Evolutionary conservation across 2,113 vertebrate species (phyloP), one percentile per base, ranked within the genome.

Genomic region (Ammodytes marinus): DNA sequence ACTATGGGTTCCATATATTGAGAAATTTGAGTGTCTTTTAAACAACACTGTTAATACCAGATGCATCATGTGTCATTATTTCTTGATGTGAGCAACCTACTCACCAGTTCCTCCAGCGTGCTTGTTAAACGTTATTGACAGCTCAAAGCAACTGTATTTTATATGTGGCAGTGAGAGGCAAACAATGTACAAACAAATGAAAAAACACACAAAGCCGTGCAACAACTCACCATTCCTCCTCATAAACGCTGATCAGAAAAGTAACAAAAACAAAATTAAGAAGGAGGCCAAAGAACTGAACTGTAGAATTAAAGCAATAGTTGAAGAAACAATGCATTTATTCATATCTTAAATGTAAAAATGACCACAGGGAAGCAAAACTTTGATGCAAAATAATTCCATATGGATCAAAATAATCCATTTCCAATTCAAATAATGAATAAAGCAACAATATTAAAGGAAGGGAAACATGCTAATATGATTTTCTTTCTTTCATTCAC

Each of bases 171-270:
- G 61, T 42, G 58, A 46, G 53, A 82, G 54, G 67, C 79, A 80
- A 86, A 81, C 68, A 35, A 43, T 27, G 58, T 17, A 89, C 72
- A 88, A 17, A 79, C 8, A 52, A 74, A 91, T 67, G 61, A 86
- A 88, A 86, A 88, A 74, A 81, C 54, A 82, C 49, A 49, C 87
- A 75, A 45, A 59, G 54, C 82, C 70, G 77, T 69, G 94, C 82
- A 85, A 49, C 50, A 96, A 99, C 98, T 99, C 98, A 99, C 98
- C 98, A 96, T 97, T 94, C 96, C 95, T 99, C 98, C 96, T 99
- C 97, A 98, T 95, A 98, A 96, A 96, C 90, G 97, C 98, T 99
- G 94, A 95, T 87, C 83, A 80, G 73, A 91, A 92, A 89, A 88
- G 75, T 82, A 83, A 88, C 69, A 86, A 65, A 86, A 95, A 92